These are phyloP conservation scores for Porites australiensis DNA, from an alignment of 64 coral and sea anemone species.

Conservation along the genomic window DNA sequence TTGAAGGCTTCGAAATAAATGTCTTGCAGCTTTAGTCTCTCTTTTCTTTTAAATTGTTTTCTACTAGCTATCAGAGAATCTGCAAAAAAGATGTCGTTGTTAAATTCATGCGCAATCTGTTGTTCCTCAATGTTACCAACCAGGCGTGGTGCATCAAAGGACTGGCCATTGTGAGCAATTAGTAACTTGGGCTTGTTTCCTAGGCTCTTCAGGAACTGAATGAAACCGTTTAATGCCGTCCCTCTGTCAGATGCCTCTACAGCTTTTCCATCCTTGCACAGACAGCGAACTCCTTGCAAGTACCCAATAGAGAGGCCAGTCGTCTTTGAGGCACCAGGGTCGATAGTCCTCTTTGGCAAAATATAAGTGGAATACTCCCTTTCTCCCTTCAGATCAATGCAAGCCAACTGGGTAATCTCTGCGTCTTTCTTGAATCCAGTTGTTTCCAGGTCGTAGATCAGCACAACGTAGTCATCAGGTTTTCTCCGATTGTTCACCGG, in stretches of 20 bases:
- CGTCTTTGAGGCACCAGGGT: background rate
- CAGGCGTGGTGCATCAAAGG: background rate
- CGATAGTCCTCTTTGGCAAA: background rate
- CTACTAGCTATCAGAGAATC: no score
- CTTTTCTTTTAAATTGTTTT: no score
- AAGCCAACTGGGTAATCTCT: background rate
- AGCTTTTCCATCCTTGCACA: background rate
- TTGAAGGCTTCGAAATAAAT: background rate
- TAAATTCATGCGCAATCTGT: background rate
- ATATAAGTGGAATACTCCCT: background rate
- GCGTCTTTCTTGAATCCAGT: background rate
- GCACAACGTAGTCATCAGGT: background rate
- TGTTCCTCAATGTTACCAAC: background rate
- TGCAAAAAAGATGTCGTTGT: no score
- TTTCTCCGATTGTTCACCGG: no score
- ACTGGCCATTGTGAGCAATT: background rate
- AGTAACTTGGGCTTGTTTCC: background rate
- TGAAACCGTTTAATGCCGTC: no score
- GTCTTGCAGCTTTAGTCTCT: no score
- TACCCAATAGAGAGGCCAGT: background rate
- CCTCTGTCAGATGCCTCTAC: no score
- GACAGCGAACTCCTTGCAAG: background rate
- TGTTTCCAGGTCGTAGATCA: conserved; percentile 12
- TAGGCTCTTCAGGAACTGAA: no score
- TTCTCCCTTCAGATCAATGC: background rate